A percentile compares a stretch with the other conserved stretches of the same genome.
phyloP scores from a whole-genome alignment of 2,113 vertebrate genomes.

The Alethe castanea region DNA sequence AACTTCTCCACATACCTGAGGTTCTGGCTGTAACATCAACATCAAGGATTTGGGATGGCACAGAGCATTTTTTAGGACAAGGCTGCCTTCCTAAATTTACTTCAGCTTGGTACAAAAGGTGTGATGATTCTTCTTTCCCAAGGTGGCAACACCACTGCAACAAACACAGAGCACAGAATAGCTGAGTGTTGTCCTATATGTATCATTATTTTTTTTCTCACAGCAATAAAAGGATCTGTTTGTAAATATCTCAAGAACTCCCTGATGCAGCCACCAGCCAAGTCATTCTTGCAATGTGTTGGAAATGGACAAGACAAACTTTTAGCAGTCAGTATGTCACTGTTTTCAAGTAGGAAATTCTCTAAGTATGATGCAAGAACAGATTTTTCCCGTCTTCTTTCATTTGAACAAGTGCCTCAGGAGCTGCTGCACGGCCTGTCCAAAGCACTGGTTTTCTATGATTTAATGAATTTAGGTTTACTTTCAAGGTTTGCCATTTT shows the following conservation, averaged over 20 bases:
- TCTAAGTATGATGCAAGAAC: not conserved
- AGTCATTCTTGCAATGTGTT: not conserved
- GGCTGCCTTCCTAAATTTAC: not conserved
- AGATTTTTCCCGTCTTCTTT: not conserved
- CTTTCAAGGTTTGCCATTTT: not conserved
- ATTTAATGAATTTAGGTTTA: not conserved
- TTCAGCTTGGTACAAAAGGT: not conserved
- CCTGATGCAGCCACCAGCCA: not conserved
- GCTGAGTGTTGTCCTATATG: accelerated
- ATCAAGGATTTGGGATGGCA: not conserved
- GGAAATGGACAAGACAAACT: not conserved
- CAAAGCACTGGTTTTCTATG: not conserved
- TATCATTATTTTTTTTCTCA: not conserved
- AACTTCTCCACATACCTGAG: not conserved
- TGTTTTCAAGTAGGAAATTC: not conserved
- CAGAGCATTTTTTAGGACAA: not conserved
- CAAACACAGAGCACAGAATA: not conserved
- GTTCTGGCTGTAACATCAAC: not conserved
- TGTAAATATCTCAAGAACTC: not conserved
- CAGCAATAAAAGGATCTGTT: not conserved
- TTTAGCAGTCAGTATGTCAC: not conserved
- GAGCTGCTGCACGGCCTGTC: not conserved
- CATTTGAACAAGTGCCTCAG: not conserved
- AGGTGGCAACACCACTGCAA: not conserved
- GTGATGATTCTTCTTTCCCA: not conserved